Conservation (phyloP, 2,113 vertebrate species). For the Coryphaenoides rupestris region DNA sequence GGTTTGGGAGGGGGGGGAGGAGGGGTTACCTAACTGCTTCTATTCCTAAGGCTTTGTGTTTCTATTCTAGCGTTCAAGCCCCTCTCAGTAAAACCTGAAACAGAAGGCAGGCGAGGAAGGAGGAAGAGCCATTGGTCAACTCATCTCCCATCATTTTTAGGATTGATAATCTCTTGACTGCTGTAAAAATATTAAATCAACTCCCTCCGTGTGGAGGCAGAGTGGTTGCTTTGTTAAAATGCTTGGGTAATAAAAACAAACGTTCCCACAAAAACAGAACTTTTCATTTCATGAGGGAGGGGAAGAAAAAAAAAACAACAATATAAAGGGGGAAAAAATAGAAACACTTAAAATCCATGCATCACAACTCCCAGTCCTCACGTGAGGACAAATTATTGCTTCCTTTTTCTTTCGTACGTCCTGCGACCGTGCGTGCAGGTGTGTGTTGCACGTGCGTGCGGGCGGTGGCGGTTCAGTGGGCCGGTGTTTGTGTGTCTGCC, state of each 20-base stretch:
- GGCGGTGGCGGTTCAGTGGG: constrained; percentile 66
- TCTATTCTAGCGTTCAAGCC: constrained; percentile 38
- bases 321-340: constrained; percentile 33
- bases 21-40: constrained; percentile 29
- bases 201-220: constrained; percentile 28
- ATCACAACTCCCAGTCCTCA: constrained; percentile 29
- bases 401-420: constrained; percentile 55
- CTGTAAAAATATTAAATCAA: constrained; percentile 51
- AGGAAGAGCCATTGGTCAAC: constrained; percentile 16
- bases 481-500: constrained; percentile 59
- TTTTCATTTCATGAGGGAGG: constrained; percentile 29
- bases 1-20: constrained; percentile 32
- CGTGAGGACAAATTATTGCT: constrained; percentile 79
- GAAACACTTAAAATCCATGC: constrained; percentile 62
- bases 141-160: constrained; percentile 23
- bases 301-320: constrained; percentile 15
- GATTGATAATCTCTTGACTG: constrained; percentile 53
- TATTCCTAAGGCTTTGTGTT: constrained; percentile 50
- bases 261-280: constrained; percentile 64
- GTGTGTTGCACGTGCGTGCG: constrained; percentile 61
- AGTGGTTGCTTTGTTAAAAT: constrained; percentile 54
- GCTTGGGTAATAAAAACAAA: constrained; percentile 66
- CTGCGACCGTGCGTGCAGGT: too few species aligned
- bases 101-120: constrained; percentile 28
- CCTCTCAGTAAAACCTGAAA: constrained; percentile 44